These are phyloP conservation scores for Danio aesculapii DNA, from an alignment of 2,797 vertebrate genomes.

Conservation along the genomic window DNA sequence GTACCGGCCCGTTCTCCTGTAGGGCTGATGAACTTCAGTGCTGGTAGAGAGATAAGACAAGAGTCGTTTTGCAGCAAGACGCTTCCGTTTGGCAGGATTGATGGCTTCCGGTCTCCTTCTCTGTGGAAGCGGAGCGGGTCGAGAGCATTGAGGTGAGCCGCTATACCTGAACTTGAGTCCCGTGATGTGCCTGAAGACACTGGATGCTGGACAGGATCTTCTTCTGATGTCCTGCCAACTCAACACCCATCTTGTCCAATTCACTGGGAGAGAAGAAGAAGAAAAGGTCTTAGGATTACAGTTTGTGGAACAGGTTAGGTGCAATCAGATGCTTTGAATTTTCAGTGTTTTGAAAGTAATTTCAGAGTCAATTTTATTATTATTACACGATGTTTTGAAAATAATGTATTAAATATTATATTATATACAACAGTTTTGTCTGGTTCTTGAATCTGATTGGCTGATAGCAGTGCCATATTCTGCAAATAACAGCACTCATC, in stretches of 20 bases:
- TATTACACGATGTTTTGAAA: too few relatives aligned
- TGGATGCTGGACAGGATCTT: conserved; percentile 97
- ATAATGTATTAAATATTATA: too few relatives aligned
- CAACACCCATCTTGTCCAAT: conserved; percentile 94
- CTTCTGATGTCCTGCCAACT: conserved; percentile 97
- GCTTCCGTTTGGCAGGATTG: conserved; percentile 15
- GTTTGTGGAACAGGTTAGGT: too few relatives aligned
- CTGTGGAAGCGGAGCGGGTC: conserved; percentile 25
- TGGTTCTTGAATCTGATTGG: too few relatives aligned
- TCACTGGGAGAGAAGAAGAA: conserved; percentile 78
- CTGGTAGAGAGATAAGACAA: conserved; percentile 46
- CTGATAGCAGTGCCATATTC: too few relatives aligned
- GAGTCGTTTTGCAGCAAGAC: conserved; percentile 46
- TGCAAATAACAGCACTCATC: too few relatives aligned
- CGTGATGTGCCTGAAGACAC: conserved; percentile 61
- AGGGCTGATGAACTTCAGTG: conserved; percentile 46
- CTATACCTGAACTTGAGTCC: conserved; percentile 61
- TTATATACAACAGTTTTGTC: too few relatives aligned
- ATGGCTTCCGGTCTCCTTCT: conserved; percentile 13
- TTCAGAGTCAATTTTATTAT: too few relatives aligned
- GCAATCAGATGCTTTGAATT: too few relatives aligned
- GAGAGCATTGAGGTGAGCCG: conserved; percentile 4
- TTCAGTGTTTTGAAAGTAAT: too few relatives aligned
- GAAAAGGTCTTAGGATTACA: neutral
- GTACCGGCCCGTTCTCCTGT: conserved; percentile 3